Conservation (phyloP, 2,888 invertebrate species). For the Falcaria lacertinaria region DNA sequence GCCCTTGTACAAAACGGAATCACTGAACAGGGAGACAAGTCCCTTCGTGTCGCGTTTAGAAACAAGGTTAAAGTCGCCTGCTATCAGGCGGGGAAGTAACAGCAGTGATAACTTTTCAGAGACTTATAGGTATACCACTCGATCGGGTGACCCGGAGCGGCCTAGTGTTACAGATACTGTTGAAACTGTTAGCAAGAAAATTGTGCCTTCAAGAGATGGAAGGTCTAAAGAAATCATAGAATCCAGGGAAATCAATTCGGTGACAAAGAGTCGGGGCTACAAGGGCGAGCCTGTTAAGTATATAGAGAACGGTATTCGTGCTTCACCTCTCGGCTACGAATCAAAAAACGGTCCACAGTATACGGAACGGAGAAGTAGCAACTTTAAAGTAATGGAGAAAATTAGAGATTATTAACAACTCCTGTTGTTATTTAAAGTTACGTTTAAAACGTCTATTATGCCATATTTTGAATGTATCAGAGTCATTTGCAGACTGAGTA, state of each 20-base stretch:
- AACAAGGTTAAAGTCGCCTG: conserved; percentile 65
- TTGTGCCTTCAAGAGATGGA: conserved; percentile 82
- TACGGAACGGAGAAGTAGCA: conserved; percentile 66
- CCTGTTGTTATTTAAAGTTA: conserved; percentile 18
- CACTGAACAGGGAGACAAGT: conserved; percentile 67
- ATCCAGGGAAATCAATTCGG: conserved; percentile 84
- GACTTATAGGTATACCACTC: conserved; percentile 84
- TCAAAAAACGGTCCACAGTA: conserved; percentile 60
- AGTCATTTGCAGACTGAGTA: conserved; percentile 68
- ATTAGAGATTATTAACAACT: conserved; percentile 67
- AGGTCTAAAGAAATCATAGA: conserved; percentile 84
- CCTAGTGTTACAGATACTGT: conserved; percentile 86
- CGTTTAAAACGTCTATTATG: conserved; percentile 39
- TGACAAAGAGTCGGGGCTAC: conserved; percentile 82
- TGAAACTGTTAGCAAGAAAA: conserved; percentile 84
- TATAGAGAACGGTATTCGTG: conserved; percentile 73
- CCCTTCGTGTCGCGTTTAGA: conserved; percentile 70
- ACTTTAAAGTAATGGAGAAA: conserved; percentile 70
- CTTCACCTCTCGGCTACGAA: conserved; percentile 52
- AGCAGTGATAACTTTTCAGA: conserved; percentile 86
- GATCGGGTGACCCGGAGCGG: conserved; percentile 82
- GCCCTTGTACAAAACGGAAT: conserved; percentile 70
- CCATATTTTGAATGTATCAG: conserved; percentile 57
- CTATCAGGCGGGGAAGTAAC: conserved; percentile 82
- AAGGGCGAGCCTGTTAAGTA: conserved; percentile 77